Conservation (phyloP, 2,797 vertebrate genomes). For the Galaxias olidus region DNA sequence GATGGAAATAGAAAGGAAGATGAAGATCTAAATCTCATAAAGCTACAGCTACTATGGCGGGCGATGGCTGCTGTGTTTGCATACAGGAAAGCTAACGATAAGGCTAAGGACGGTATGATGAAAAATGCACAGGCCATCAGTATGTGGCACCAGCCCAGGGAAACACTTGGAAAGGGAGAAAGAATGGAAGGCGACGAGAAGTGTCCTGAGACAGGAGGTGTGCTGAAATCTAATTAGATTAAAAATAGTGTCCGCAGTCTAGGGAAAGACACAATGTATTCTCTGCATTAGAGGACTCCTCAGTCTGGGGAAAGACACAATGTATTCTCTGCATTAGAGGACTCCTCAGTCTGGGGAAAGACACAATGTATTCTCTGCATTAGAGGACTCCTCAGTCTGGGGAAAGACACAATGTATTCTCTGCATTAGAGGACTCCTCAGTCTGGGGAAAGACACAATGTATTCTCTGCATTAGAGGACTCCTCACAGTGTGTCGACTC, state of each 20-base stretch:
- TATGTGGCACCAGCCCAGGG: slow-evolving; percentile 27
- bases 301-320: too few relatives aligned
- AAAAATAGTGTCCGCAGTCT: slow-evolving; percentile 62
- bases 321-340: slow-evolving; percentile 38
- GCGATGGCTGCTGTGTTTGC: too few relatives aligned
- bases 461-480: slow-evolving; percentile 50
- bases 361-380: slow-evolving; percentile 53
- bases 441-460: slow-evolving; percentile 56
- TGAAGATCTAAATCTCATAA: too few relatives aligned
- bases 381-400: slow-evolving; percentile 33
- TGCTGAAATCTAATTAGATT: slow-evolving; percentile 69
- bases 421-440: too few relatives aligned
- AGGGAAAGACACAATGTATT: slow-evolving; percentile 55
- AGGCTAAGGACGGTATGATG: too few relatives aligned
- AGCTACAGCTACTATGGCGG: too few relatives aligned
- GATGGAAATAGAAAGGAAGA: too few relatives aligned
- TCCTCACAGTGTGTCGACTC: slow-evolving; percentile 9
- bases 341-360: slow-evolving; percentile 53
- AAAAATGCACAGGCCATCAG: slow-evolving; percentile 1
- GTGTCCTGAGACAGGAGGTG: slow-evolving; percentile 53
- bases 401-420: too few relatives aligned
- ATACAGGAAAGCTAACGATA: too few relatives aligned
- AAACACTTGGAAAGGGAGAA: slow-evolving; percentile 54
- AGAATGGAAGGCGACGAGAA: slow-evolving; percentile 28
- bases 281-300: slow-evolving; percentile 45